phyloP scores from a whole-genome alignment of 1,140 invertebrate genomes.

The Ips typographus region DNA sequence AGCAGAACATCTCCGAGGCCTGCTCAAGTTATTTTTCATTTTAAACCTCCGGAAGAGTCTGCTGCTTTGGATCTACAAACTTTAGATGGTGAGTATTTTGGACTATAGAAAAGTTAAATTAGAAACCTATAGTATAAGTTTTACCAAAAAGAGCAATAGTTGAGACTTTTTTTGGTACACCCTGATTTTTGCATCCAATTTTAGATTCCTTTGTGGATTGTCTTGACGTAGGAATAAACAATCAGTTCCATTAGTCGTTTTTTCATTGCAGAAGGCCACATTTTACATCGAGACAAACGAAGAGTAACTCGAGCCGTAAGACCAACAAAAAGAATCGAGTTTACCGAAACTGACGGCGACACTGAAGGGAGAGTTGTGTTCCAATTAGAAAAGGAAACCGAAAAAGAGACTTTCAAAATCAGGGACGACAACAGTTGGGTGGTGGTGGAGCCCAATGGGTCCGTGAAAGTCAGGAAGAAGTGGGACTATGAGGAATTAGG shows the following conservation, averaged over 20 bases:
- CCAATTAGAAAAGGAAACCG: slow-evolving; percentile 87
- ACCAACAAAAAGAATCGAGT: slow-evolving; percentile 89
- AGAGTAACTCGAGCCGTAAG: slow-evolving; percentile 84
- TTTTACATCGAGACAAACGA: slow-evolving; percentile 72
- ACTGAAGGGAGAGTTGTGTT: slow-evolving; percentile 85
- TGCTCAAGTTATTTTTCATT: slow-evolving; percentile 74
- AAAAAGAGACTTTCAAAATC: slow-evolving; percentile 90
- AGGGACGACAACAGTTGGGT: slow-evolving; percentile 93
- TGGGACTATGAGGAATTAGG: slow-evolving; percentile 95
- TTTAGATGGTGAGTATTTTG: slow-evolving; percentile 24
- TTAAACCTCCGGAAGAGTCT: slow-evolving; percentile 61
- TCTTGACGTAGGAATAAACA: slow-evolving; percentile 47
- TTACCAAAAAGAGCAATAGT: too few relatives aligned
- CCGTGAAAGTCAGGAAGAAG: slow-evolving; percentile 91
- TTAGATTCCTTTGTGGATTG: background rate
- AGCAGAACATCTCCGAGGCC: slow-evolving; percentile 66
- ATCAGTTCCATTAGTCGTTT: background rate
- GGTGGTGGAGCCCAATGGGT: slow-evolving; percentile 86
- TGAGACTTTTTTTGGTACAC: too few relatives aligned
- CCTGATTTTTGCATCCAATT: too few relatives aligned
- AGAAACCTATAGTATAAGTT: too few relatives aligned
- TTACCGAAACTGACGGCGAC: slow-evolving; percentile 87
- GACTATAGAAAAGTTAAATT: too few relatives aligned
- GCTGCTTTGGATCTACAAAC: slow-evolving; percentile 57
- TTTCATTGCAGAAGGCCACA: slow-evolving; percentile 20